Base-by-base conservation (phyloP, 1,140 invertebrate genomes). In the Drosophila sp. region DNA sequence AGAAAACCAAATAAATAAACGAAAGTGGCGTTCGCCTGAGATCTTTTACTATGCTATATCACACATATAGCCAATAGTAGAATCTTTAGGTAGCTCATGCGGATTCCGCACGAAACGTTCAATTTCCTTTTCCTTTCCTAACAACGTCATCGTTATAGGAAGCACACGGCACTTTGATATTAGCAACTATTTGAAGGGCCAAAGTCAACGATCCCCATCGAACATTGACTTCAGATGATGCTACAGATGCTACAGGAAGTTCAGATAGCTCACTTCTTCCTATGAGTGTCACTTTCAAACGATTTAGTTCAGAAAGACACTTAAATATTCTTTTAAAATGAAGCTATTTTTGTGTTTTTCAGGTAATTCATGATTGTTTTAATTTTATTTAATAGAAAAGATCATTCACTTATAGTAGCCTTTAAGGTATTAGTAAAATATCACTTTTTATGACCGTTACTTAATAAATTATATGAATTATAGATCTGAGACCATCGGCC, bases 151-250 rank as follows among this genome's bases (percentile, higher is more conserved):
- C n/a, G 51, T 36, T 29, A 48, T 13, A 43, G 58, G 25, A 56
- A 18, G 69, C 57, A 27, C 53, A 40, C 29, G 67, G 78, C 67
- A 53, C 66, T 50, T 56, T 66, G 59, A 72, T 40, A 65, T 65
- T 65, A 62, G 43, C 43, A 29, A 45, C 69, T 81, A 80, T 80
- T 84, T 77, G 43, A 70, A 84, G 74, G 72, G 64, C 57, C 69
- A 62, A 78, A 74, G 80, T 80, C 81, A 84, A 80, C 75, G 73
- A 74, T 77, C 77, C 41, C 70, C 14, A 29, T n/a, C 41, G 62
- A 27, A 14, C 62, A 21, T 70, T 74, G 75, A 78, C 80, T 41
- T 64, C 13, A 46, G 3, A 38, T 1, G 7, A 8, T 51, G 48
- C 14, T 5, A n/a, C n/a, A n/a, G n/a, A 21, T 21, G 21, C 21